A percentile compares a stretch with the other conserved stretches of the same genome.
Conservation (phyloP, 2,888 invertebrate genomes). For the Rhagium mordax region DNA sequence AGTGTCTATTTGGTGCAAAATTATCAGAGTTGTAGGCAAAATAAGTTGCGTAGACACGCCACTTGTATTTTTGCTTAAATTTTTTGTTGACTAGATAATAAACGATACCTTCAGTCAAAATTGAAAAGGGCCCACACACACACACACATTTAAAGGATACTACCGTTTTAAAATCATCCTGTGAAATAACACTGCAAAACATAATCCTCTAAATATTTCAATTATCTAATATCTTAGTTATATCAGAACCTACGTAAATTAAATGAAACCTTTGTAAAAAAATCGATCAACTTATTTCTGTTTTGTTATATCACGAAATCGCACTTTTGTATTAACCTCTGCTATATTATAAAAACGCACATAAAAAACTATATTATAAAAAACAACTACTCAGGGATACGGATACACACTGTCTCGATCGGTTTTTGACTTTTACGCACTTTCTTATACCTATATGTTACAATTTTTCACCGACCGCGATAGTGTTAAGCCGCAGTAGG, state of each 20-base stretch:
- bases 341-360: constrained; percentile 6
- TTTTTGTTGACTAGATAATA: no score
- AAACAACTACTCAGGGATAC: constrained; percentile 32
- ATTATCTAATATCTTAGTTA: no score
- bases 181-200: background rate
- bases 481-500: constrained; percentile 58
- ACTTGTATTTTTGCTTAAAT: no score
- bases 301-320: background rate
- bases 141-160: no score
- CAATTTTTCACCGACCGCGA: constrained; percentile 52
- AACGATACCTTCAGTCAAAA: no score
- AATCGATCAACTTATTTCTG: constrained; percentile 28
- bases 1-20: no score
- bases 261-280: no score
- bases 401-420: constrained; percentile 46
- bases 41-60: no score
- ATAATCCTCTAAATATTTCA: no score
- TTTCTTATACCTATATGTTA: constrained; percentile 20
- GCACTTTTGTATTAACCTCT: background rate
- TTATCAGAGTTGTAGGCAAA: no score
- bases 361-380: constrained; percentile 23
- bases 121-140: no score
- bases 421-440: constrained; percentile 37
- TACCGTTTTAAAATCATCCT: background rate
- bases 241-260: no score